Base-by-base conservation (phyloP, 1,140 invertebrate genomes). In the Camponotus pennsylvanicus region DNA sequence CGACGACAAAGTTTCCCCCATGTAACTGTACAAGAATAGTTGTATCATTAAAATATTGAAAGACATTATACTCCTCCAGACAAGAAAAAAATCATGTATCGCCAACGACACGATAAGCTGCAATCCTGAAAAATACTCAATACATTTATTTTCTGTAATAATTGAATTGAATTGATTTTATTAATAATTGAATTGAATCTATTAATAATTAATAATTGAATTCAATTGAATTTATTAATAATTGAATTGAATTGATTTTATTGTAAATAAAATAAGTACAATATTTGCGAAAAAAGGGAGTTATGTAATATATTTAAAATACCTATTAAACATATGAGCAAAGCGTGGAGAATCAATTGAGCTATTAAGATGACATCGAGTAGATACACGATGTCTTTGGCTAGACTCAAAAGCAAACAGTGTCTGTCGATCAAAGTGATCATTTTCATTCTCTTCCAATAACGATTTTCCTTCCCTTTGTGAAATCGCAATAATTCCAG, bases 291-390 rank as follows among this genome's bases (percentile, higher is more conserved):
- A 9, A 73, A 73, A 13, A 8, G 18, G 32, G 6, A 73, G 13
- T 57, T 37, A 27, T 40, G 9, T 11, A 9, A 32, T 8, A 13
- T 15, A 3, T 42, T 3, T 21, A 34, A 80, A 57, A 7, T 76
- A 92, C 91, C 91, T 40, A 86, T 75, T 40, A 92, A 32, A 40
- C 83, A 85, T 52, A 78, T 55, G 27, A 49, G 45, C 59, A n/a
- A 55, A 66, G 61, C 21, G 4, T 77, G 49, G 15, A 78, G 7
- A 13, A 85, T 13, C 9, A 78, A 15, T 42, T 85, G 73, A 64
- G 27, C 37, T 32, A 67, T 27, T 34, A 85, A 49, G 40, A 67
- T 85, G 18, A n/a, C 7, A 78, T 85, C 40, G 8, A 78, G 18
- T 9, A 7, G 34, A 18, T 21, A 7, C 8, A 45, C 21, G 1